Conservation (phyloP, 2,888 invertebrate species). For the Seira sanloemensis region DNA sequence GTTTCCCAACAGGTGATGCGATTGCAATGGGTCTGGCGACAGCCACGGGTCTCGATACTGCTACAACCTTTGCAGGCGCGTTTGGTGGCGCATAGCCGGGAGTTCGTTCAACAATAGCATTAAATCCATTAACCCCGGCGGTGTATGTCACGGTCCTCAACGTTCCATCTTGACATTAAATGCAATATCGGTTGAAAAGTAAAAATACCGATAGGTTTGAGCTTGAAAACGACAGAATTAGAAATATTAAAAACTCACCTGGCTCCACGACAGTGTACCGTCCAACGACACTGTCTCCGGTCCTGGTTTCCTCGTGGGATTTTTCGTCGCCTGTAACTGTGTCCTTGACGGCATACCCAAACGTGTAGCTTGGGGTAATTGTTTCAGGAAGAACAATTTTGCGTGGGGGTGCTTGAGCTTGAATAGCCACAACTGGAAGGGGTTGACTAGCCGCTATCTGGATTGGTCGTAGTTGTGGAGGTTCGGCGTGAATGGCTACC, state of each 20-base stretch:
- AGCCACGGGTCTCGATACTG: conserved; percentile 41
- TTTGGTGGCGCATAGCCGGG: conserved; percentile 60
- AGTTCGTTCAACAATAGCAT: conserved; percentile 63
- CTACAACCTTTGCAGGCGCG: conserved; percentile 45
- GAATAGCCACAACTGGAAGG: conserved; percentile 33
- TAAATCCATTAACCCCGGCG: conserved; percentile 63
- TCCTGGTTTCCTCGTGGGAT: conserved; percentile 62
- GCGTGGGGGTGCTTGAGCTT: background rate
- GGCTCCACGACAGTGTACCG: conserved; percentile 66
- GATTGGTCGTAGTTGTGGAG: conserved; percentile 15
- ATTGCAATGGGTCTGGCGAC: background rate
- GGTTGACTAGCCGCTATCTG: background rate
- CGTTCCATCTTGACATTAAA: conserved; percentile 66
- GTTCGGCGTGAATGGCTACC: conserved; percentile 50
- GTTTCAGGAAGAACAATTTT: conserved; percentile 28
- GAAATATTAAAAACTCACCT: conserved; percentile 24
- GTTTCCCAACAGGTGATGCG: background rate
- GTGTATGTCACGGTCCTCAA: conserved; percentile 64
- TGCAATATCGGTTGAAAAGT: too few relatives aligned
- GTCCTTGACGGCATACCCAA: conserved; percentile 64
- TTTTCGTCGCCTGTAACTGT: conserved; percentile 65
- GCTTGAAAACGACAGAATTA: too few relatives aligned
- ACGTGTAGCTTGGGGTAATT: conserved; percentile 61
- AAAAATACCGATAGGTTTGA: too few relatives aligned
- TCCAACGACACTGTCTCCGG: conserved; percentile 63